These are phyloP conservation scores for Drosophila tropicalis DNA, from an alignment of 1,140 invertebrate genomes.

Conservation along the genomic window DNA sequence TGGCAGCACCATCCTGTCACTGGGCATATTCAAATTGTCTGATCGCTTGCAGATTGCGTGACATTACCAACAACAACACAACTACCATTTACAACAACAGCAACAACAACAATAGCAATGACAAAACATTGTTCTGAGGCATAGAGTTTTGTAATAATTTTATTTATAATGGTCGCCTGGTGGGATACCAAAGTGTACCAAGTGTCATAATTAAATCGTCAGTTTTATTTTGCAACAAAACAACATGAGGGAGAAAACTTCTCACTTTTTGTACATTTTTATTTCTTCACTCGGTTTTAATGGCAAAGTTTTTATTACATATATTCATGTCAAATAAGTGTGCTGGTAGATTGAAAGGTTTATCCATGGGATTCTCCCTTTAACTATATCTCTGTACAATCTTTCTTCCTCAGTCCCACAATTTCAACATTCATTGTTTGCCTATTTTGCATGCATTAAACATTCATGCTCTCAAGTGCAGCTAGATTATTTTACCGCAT, in stretches of 20 bases:
- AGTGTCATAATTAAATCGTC: constrained; percentile 74
- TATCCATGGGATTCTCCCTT: no score
- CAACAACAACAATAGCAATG: not conserved
- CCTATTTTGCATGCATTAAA: constrained; percentile 63
- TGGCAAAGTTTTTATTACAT: constrained; percentile 50
- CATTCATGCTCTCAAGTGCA: constrained; percentile 70
- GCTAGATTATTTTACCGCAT: constrained; percentile 73
- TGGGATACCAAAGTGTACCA: constrained; percentile 15
- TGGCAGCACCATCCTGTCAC: constrained; percentile 58
- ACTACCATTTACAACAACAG: constrained; percentile 16
- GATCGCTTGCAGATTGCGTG: constrained; percentile 71
- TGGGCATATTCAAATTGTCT: constrained; percentile 73
- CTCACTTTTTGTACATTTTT: not conserved
- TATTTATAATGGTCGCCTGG: constrained; percentile 52
- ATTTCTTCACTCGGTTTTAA: constrained; percentile 26
- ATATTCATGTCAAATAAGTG: constrained; percentile 43
- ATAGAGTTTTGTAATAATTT: constrained; percentile 67
- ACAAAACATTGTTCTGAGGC: constrained; percentile 37
- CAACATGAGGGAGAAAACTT: constrained; percentile 55
- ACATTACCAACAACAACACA: constrained; percentile 21
- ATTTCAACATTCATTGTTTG: constrained; percentile 19
- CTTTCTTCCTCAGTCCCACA: not conserved
- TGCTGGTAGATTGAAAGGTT: not conserved
- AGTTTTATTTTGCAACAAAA: constrained; percentile 57
- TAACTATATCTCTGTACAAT: no score